A percentile compares a stretch with the other conserved stretches of the same genome.
These are phyloP conservation scores for Shinisaurus crocodilurus DNA, from an alignment of 2,113 vertebrate genomes.

Conservation along the genomic window DNA sequence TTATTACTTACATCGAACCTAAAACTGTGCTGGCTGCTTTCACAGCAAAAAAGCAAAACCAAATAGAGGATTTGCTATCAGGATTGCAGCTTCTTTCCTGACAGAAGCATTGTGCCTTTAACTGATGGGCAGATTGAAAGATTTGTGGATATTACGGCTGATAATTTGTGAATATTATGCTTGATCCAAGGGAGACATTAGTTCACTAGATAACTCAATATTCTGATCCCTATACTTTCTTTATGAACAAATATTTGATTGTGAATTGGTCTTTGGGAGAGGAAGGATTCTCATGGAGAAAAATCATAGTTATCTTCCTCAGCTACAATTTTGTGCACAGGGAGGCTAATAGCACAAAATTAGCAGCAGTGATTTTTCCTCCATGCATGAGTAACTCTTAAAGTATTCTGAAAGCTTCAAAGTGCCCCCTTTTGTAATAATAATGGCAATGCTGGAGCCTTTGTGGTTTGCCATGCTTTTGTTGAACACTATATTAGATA, in stretches of 20 bases:
- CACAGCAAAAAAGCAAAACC: neutral
- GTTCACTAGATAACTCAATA: neutral
- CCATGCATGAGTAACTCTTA: constrained; percentile 14
- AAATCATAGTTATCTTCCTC: neutral
- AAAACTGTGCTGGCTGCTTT: neutral
- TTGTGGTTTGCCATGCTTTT: neutral
- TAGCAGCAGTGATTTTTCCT: neutral
- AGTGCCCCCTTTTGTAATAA: constrained; percentile 27
- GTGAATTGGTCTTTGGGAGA: neutral
- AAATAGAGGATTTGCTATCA: neutral
- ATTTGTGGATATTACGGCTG: neutral
- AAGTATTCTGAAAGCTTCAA: constrained; percentile 23
- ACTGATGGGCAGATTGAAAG: neutral
- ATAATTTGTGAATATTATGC: too few species aligned
- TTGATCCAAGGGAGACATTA: neutral
- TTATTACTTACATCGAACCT: neutral
- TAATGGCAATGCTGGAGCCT: constrained; percentile 1
- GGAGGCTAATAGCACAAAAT: neutral
- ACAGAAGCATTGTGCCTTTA: neutral
- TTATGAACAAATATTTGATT: neutral
- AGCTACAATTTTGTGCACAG: neutral
- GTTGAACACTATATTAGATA: constrained; percentile 14
- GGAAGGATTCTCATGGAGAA: neutral
- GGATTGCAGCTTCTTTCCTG: neutral
- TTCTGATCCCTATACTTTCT: neutral